A percentile compares a stretch with the other conserved stretches of the same genome.
These are phyloP conservation scores for Tetrapedia diversipes DNA, from an alignment of 2,888 invertebrate species.

Conservation along the genomic window DNA sequence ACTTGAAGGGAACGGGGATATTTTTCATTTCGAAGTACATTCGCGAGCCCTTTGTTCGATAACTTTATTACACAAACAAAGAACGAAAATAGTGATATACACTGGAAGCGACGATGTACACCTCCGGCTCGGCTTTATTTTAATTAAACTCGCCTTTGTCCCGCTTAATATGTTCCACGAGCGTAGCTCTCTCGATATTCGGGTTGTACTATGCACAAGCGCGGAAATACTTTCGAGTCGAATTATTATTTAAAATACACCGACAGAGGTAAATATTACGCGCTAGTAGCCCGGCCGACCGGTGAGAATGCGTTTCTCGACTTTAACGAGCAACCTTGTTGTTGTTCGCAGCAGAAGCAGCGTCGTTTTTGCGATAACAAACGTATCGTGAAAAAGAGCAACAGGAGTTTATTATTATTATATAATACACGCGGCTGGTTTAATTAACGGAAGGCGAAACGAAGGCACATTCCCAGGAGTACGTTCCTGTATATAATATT, in stretches of 20 bases:
- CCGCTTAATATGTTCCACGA: background rate
- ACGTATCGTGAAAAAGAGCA: background rate
- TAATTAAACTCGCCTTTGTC: slow-evolving; percentile 8
- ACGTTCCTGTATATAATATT: no score
- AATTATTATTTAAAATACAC: slow-evolving; percentile 7
- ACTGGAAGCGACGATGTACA: background rate
- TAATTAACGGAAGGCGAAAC: background rate
- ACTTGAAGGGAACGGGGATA: background rate
- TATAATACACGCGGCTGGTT: background rate
- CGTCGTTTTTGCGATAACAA: background rate
- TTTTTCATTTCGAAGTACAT: background rate
- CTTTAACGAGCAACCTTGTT: background rate
- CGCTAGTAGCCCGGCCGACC: background rate
- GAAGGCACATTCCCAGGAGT: background rate
- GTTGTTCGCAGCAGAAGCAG: background rate
- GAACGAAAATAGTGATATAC: no score
- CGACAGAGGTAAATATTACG: background rate
- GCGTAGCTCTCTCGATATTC: background rate
- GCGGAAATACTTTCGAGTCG: background rate
- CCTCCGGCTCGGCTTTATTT: background rate
- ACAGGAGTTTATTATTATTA: background rate
- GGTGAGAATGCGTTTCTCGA: background rate
- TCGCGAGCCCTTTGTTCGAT: background rate
- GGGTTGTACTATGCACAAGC: no score
- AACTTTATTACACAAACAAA: background rate